Evolutionary conservation across 2,888 invertebrate genomes (phyloP).

Genomic region (Acanthosepion lycidas): DNA sequence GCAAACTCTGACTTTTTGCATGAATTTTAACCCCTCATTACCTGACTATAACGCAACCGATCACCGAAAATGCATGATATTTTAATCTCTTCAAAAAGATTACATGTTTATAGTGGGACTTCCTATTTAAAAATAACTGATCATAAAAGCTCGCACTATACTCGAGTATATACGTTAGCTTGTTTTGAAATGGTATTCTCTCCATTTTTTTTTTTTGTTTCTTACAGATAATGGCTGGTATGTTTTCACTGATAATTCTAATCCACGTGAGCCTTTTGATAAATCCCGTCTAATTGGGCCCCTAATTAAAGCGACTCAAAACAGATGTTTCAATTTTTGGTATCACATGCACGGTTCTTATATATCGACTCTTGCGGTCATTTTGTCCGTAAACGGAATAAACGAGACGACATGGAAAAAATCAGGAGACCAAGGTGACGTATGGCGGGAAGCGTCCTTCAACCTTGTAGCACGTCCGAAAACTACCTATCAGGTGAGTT

Average conservation of each 20-base stretch:
- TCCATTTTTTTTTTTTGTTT: neutral
- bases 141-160: too few relatives aligned
- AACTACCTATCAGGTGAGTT: neutral
- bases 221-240: conserved; percentile 71
- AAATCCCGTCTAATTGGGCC: conserved; percentile 76
- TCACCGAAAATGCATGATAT: too few relatives aligned
- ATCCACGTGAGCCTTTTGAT: conserved; percentile 79
- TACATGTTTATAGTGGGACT: too few relatives aligned
- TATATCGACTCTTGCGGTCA: conserved; percentile 61
- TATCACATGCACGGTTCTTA: conserved; percentile 69
- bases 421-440: conserved; percentile 66
- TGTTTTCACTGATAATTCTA: conserved; percentile 79
- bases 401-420: conserved; percentile 56
- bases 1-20: too few relatives aligned
- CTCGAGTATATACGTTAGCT: too few relatives aligned
- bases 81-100: too few relatives aligned
- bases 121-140: too few relatives aligned
- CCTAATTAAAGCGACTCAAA: conserved; percentile 54
- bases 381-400: conserved; percentile 49
- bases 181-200: neutral
- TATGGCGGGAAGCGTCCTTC: conserved; percentile 63
- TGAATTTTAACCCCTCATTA: too few relatives aligned
- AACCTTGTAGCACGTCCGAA: conserved; percentile 52
- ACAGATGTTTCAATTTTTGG: conserved; percentile 67
- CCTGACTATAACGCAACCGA: too few relatives aligned